phyloP scores from a whole-genome alignment of 2,797 vertebrate genomes.

The Crypturellus tataupa region DNA sequence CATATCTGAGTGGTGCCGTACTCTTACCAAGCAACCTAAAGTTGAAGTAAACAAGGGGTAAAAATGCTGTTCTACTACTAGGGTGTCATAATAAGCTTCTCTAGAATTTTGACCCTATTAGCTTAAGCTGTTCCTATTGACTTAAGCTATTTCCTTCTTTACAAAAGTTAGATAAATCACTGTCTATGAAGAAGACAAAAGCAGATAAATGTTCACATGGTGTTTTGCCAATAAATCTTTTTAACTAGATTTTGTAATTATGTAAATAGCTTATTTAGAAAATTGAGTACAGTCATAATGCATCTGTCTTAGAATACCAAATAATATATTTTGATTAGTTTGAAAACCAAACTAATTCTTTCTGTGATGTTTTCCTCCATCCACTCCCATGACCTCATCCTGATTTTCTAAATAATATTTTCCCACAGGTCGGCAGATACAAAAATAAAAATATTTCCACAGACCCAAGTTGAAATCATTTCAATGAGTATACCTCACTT shows the following conservation, averaged over 20 bases:
- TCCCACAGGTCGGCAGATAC: constrained; percentile 70
- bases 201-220: not conserved
- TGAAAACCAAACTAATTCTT: constrained; percentile 42
- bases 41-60: not conserved
- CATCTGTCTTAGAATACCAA: constrained; percentile 43
- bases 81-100: not conserved
- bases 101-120: not conserved
- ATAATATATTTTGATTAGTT: constrained; percentile 49
- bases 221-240: not conserved
- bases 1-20: not conserved
- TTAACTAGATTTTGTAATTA: not conserved
- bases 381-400: constrained; percentile 69
- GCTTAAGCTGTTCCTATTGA: not conserved
- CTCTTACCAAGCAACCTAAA: not conserved
- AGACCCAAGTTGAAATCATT: constrained; percentile 53
- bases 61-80: not conserved
- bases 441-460: constrained; percentile 75
- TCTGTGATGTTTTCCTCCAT: not conserved
- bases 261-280: not conserved
- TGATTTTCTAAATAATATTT: constrained; percentile 74
- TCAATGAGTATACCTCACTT: constrained; percentile 50
- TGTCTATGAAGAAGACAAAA: not conserved
- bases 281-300: not conserved
- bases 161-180: not conserved
- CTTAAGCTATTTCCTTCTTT: not conserved